These are phyloP conservation scores for Syngnathus scovelli DNA, from an alignment of 2,113 vertebrate species.

Conservation along the genomic window DNA sequence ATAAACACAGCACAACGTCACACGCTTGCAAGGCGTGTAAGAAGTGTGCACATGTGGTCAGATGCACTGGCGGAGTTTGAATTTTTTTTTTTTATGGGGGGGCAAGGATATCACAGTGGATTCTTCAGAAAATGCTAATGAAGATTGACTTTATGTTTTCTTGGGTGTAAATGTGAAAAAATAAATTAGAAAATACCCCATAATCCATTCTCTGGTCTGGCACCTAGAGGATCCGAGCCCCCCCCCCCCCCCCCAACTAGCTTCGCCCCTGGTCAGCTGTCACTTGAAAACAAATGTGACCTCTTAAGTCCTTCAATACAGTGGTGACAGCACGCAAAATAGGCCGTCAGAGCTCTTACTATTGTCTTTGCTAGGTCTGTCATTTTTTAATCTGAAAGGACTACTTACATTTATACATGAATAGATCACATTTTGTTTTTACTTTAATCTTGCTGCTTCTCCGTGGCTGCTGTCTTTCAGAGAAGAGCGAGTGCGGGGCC, in stretches of 20 bases:
- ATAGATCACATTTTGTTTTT: too few relatives aligned
- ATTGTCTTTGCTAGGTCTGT: slow-evolving; percentile 12
- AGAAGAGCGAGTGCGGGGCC: slow-evolving; percentile 53
- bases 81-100: too few relatives aligned
- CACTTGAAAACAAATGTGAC: slow-evolving; percentile 43
- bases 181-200: too few relatives aligned
- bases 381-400: too few relatives aligned
- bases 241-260: too few relatives aligned
- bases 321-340: slow-evolving; percentile 47
- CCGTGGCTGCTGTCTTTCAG: slow-evolving; percentile 18
- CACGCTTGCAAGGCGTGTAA: background rate
- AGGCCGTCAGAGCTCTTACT: slow-evolving; percentile 35
- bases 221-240: too few relatives aligned
- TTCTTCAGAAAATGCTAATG: too few relatives aligned
- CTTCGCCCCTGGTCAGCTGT: slow-evolving; percentile 27
- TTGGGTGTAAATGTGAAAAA: too few relatives aligned
- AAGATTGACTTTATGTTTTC: too few relatives aligned
- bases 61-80: slow-evolving; percentile 9
- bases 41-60: slow-evolving; percentile 42
- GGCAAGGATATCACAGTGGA: too few relatives aligned
- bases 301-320: slow-evolving; percentile 37
- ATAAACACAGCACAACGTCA: background rate
- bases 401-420: too few relatives aligned
- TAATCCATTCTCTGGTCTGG: too few relatives aligned
- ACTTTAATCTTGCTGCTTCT: background rate